These are phyloP conservation scores for Rattus rattus DNA, from an alignment of 2,113 vertebrate species.

Conservation along the genomic window DNA sequence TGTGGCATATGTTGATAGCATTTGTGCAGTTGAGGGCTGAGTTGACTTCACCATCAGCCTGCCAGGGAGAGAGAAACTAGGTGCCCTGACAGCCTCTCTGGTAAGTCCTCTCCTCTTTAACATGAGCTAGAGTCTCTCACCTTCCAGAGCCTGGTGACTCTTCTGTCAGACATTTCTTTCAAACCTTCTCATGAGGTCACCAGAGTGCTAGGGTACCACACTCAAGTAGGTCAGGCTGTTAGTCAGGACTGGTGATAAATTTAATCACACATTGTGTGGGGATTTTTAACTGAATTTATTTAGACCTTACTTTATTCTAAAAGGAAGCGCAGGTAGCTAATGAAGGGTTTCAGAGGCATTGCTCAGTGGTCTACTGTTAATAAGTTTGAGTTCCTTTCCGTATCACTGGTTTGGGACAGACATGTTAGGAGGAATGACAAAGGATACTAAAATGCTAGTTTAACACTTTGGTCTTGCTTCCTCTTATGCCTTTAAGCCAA, in stretches of 20 bases:
- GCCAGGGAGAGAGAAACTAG: neutral
- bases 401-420: neutral
- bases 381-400: conserved; percentile 39
- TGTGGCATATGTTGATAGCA: neutral
- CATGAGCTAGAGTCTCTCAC: neutral
- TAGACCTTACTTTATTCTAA: neutral
- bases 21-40: neutral
- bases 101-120: neutral
- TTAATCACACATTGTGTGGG: neutral
- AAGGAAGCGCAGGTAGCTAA: conserved; percentile 8
- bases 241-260: neutral
- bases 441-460: neutral
- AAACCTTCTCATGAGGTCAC: neutral
- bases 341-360: conserved; percentile 33
- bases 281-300: conserved; percentile 35
- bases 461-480: conserved; percentile 40
- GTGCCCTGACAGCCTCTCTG: neutral
- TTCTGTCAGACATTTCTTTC: neutral
- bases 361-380: neutral
- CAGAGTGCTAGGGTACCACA: neutral
- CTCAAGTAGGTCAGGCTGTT: neutral
- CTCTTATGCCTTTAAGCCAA: conserved; percentile 40
- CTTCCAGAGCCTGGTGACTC: neutral
- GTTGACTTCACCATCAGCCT: neutral
- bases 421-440: neutral